phyloP scores from a whole-genome alignment of 2,113 vertebrate species.

The Cacatua alba region DNA sequence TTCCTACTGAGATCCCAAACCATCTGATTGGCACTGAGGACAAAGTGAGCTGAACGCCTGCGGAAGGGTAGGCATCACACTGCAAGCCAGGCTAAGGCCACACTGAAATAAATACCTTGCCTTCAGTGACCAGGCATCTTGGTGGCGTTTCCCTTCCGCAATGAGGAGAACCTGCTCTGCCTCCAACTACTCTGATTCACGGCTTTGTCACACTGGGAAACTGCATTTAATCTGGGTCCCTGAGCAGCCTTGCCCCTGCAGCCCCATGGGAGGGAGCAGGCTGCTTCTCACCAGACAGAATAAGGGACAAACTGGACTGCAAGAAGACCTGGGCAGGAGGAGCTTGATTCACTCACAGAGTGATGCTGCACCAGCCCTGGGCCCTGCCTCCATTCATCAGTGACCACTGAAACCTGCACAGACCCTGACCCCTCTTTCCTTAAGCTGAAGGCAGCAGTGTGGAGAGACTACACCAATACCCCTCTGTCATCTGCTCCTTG shows the following conservation, averaged over 20 bases:
- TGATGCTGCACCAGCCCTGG: neutral
- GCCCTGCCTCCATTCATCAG: neutral
- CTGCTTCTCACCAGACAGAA: neutral
- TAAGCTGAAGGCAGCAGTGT: neutral
- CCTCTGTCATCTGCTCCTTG: neutral
- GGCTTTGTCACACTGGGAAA: neutral
- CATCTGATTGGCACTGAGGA: neutral
- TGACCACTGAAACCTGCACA: neutral
- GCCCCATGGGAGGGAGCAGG: neutral
- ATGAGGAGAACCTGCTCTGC: neutral
- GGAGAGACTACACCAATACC: neutral
- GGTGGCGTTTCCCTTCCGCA: neutral
- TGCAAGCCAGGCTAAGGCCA: neutral
- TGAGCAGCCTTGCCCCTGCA: neutral
- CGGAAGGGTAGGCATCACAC: neutral
- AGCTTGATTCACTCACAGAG: neutral
- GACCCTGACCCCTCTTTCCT: neutral
- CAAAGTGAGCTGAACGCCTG: neutral
- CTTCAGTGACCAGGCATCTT: neutral
- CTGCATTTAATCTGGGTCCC: neutral
- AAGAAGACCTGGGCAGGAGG: neutral
- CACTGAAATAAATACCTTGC: neutral
- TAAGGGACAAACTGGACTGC: neutral
- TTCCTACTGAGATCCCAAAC: neutral
- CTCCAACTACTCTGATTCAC: neutral